Conservation (phyloP, 2,888 invertebrate species). For the Tetragonisca angustula region DNA sequence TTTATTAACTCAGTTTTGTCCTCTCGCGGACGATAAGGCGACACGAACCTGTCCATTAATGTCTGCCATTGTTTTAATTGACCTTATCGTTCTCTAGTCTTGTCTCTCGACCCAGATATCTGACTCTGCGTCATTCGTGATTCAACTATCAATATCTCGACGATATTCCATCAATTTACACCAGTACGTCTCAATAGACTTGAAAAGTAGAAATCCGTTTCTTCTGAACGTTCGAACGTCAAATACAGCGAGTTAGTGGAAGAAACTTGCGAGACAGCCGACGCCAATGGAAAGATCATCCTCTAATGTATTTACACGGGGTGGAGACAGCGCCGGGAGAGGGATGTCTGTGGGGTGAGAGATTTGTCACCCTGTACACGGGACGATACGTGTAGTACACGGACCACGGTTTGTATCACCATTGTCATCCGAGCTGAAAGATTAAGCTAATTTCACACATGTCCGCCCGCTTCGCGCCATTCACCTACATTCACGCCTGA, state of each 20-base stretch:
- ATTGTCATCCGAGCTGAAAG: slow-evolving; percentile 84
- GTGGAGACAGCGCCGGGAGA: slow-evolving; percentile 74
- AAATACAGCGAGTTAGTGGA: too few relatives aligned
- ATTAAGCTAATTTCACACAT: slow-evolving; percentile 85
- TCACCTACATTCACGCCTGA: slow-evolving; percentile 54
- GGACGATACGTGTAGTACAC: slow-evolving; percentile 82
- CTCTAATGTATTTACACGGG: slow-evolving; percentile 84
- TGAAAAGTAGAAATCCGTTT: background rate
- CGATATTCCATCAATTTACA: background rate
- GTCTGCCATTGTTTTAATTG: background rate
- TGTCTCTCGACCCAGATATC: too few relatives aligned
- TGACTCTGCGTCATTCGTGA: too few relatives aligned
- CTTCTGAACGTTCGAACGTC: background rate
- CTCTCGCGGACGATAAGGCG: background rate
- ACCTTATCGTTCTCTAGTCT: background rate
- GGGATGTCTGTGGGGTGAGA: slow-evolving; percentile 76
- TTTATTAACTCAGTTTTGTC: slow-evolving; percentile 29
- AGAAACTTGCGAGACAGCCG: slow-evolving; percentile 13
- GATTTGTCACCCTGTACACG: slow-evolving; percentile 81
- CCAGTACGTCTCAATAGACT: background rate
- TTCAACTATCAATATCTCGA: background rate
- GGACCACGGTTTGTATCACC: slow-evolving; percentile 81
- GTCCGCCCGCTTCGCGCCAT: slow-evolving; percentile 77
- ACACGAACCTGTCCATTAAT: background rate
- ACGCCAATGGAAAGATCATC: slow-evolving; percentile 83